Base-by-base conservation (phyloP, 2,888 invertebrate species). In the Eudiplozoon nipponicum region DNA sequence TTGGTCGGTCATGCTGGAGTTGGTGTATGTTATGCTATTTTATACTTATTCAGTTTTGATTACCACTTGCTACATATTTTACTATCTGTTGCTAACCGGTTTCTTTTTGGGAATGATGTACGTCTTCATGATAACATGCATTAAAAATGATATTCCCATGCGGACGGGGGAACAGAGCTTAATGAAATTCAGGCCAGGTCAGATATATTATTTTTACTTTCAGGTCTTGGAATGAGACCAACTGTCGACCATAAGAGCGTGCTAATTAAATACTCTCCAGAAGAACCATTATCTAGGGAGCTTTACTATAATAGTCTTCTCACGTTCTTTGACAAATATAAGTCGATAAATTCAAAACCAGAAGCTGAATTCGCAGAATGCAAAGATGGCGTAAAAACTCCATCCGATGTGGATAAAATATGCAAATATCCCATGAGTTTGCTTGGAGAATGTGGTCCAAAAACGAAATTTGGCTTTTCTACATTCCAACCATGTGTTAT, bases 221-320 rank as follows among this genome's bases (percentile, higher is more conserved):
- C 9, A 39, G 39, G 41, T 40, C 38, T 41, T 7, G 41, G 41
- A 7, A 28, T 41, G 15, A 23, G 41, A 21, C 41, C 41, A 7
- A 19, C 23, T 11, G 22, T 37, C n/a, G 41, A 41, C 28, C 22
- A 28, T 21, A 28, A 28, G 3, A 40, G 26, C 18, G 38, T 23
- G 13, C 21, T 41, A 11, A 39, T 41, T 22, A 18, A 22, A 18
- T 41, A 28, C 15, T 18, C 41, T n/a, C 23, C 40, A 4, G 28
- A 17, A 7, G 41, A 41, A 17, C 41, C 41, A 3, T 38, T 40
- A 15, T 18, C 28, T 3, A 40, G 40, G 19, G 17, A 22, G 5
- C 29, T 15, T 20, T 41, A 28, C 28, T 18, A 11, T 4, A n/a
- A 23, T 15, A 41, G 38, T 17, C 40, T 41, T 7, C 37, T 21